A percentile compares a stretch with the other conserved stretches of the same genome.
Conservation (phyloP, 2,113 vertebrate species). For the Muntiacus reevesi region DNA sequence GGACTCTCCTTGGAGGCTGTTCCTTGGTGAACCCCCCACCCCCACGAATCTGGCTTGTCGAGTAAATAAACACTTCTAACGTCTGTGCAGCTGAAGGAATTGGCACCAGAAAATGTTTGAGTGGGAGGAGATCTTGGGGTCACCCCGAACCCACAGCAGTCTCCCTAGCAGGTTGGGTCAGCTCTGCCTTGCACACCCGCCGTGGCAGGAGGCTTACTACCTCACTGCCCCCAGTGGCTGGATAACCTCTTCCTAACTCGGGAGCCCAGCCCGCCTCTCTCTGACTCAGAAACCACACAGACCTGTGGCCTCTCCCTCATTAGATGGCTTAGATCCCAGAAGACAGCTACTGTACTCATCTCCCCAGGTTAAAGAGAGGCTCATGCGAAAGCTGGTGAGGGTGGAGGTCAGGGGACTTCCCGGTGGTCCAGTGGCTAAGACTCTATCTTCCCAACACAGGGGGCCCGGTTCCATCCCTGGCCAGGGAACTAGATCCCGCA, state of each 20-base stretch:
- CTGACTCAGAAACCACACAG: neutral
- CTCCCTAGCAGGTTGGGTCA: neutral
- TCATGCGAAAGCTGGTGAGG: neutral
- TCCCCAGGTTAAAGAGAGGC: neutral
- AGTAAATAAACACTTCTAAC: neutral
- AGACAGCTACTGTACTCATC: neutral
- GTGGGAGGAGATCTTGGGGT: neutral
- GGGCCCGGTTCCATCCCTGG: neutral
- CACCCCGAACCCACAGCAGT: neutral
- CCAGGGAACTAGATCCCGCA: neutral
- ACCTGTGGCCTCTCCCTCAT: rapidly evolving
- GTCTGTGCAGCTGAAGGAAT: neutral
- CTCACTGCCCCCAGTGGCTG: neutral
- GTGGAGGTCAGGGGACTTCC: neutral
- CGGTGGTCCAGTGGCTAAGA: neutral
- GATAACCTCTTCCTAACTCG: no score
- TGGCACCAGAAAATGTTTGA: neutral
- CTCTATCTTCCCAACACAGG: neutral
- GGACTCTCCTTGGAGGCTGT: no score
- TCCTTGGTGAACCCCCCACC: no score
- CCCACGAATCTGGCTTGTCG: neutral
- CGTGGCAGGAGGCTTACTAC: neutral
- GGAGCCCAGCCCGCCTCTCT: neutral
- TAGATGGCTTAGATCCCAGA: neutral
- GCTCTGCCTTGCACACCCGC: neutral